Evolutionary conservation across 2,113 vertebrate genomes (phyloP), one percentile per base, ranked within the genome.

Genomic region (Solea solea): DNA sequence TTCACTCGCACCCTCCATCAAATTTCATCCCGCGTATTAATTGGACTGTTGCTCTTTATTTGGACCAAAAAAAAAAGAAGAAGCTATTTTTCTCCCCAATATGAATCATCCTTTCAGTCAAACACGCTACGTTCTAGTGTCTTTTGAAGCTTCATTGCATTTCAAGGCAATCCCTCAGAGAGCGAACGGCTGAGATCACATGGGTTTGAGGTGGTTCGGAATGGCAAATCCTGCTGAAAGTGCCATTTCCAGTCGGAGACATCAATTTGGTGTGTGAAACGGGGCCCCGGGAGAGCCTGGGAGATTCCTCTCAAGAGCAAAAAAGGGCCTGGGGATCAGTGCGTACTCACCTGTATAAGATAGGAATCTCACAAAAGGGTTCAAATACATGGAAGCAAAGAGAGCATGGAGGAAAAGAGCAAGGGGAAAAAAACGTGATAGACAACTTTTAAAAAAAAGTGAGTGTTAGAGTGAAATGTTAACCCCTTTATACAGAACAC

Each of bases 221-320:
- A 93, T 91, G 90, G 91, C 90, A 94, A 93, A 93, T 93, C 93
- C 91, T 90, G 93, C 91, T 90, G 91, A 92, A 93, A 90, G 90
- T 93, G 92, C 90, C 90, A 91, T 94, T 93, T 93, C 89, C 89
- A 87, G 85, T 87, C 81, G 50, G 73, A 93, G 89, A 91, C 92
- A 93, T 92, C 93, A 91, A 94, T 93, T 93, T 91, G 86, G 90
- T 87, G 90, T 86, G 91, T 87, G 90, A 90, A 88, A 89, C 86
- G 68, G 68, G 74, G 87, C 83, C 88, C 84, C 86, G 41, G 84
- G 91, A 93, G 91, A 90, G 90, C 85, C 91, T 76, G 34, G 64
- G 88, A 93, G 90, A 92, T 91, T 90, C 89, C 76, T 85, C 88
- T 90, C 88, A 90, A 78, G 87, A 93, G 91, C 90, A 90, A 83